A percentile compares a stretch with the other conserved stretches of the same genome.
These are phyloP conservation scores for Sogatella furcifera DNA, from an alignment of 1,140 invertebrate genomes.

Conservation along the genomic window DNA sequence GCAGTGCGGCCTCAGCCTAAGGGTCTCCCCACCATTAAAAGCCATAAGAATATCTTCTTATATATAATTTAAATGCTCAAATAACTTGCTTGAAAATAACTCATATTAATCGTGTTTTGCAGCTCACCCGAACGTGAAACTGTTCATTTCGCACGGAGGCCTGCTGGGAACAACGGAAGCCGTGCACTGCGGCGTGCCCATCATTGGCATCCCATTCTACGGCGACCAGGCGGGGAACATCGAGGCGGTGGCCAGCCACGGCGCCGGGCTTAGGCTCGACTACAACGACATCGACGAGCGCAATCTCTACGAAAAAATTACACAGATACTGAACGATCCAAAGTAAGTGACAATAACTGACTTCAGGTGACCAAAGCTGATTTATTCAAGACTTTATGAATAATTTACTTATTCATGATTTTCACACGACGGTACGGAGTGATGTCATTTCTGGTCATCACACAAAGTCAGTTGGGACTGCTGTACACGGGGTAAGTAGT, in stretches of 20 bases:
- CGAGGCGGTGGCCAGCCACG: conserved; percentile 9
- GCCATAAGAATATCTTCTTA: too few species aligned
- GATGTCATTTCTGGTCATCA: too few species aligned
- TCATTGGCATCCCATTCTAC: conserved; percentile 28
- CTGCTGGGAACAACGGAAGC: conserved; percentile 35
- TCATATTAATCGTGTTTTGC: conserved; percentile 3
- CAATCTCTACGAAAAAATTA: conserved; percentile 22
- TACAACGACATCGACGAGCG: conserved; percentile 30
- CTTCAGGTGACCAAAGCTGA: background rate
- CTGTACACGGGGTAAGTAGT: too few species aligned
- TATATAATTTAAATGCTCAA: too few species aligned
- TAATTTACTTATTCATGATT: too few species aligned
- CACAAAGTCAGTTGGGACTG: too few species aligned
- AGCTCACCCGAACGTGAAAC: conserved; percentile 31
- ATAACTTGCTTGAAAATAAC: background rate
- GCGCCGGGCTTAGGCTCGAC: conserved; percentile 28
- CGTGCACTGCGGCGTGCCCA: conserved; percentile 34
- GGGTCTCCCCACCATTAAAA: too few species aligned
- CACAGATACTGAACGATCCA: conserved; percentile 24
- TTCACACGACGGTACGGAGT: too few species aligned
- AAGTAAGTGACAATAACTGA: too few species aligned
- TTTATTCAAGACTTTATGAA: too few species aligned
- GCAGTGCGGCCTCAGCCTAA: too few species aligned
- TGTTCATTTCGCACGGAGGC: conserved; percentile 41
- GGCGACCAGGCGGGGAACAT: conserved; percentile 29